Evolutionary conservation across 2,888 invertebrate species (phyloP).

Genomic region (Cepaea hortensis): DNA sequence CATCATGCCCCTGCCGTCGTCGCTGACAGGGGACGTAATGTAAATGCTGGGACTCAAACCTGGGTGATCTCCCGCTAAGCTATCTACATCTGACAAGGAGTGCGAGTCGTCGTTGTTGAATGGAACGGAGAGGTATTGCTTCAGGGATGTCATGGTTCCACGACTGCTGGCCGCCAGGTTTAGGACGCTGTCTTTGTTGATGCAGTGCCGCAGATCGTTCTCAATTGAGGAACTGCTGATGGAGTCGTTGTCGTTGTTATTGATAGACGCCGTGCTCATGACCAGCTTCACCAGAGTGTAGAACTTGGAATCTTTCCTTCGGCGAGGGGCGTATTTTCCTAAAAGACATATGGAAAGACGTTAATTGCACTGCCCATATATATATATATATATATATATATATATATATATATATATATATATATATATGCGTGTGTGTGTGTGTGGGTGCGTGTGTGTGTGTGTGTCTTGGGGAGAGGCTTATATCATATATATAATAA

Average conservation of each 20-base stretch:
- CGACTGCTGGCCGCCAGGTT: conserved; percentile 54
- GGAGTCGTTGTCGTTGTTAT: conserved; percentile 51
- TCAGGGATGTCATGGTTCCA: conserved; percentile 52
- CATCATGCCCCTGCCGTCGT: conserved; percentile 25
- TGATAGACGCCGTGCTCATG: conserved; percentile 57
- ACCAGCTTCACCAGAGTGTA: conserved; percentile 57
- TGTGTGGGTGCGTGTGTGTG: background rate
- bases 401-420: background rate
- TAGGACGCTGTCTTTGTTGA: conserved; percentile 53
- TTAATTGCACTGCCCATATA: background rate
- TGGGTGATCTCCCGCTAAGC: conserved; percentile 29
- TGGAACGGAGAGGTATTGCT: conserved; percentile 52
- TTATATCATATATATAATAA: background rate
- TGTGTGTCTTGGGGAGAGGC: background rate
- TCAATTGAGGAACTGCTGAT: conserved; percentile 54
- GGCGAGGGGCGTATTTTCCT: conserved; percentile 56
- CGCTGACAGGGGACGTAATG: conserved; percentile 49
- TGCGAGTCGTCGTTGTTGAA: conserved; percentile 21
- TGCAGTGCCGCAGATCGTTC: conserved; percentile 55
- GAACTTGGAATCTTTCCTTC: conserved; percentile 58
- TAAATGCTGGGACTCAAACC: conserved; percentile 42
- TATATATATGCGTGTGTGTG: background rate
- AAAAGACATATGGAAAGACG: background rate
- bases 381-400: background rate
- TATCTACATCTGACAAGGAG: conserved; percentile 24